Base-by-base conservation (phyloP, 2,113 vertebrate species). In the Psittacus erithacus region DNA sequence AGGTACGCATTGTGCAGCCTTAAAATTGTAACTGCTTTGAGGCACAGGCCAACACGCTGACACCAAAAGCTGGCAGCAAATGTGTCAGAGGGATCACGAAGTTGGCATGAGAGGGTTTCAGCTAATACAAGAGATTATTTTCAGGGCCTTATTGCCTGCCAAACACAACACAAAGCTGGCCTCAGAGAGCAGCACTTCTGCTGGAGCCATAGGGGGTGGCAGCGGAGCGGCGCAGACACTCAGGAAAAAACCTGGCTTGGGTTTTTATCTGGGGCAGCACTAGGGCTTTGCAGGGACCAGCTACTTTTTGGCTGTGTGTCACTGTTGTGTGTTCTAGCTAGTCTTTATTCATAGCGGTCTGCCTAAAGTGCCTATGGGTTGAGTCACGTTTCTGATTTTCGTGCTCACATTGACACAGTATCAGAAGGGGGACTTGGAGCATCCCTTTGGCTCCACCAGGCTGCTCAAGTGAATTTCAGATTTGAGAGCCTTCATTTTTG, bases 61-160 rank as follows among this genome's bases (percentile, higher is more conserved):
- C 96, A 96, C 96, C 59, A 1, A 92, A 16, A 92, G 77, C 89
- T 97, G 96, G 96, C 96, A 95, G 92, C 91, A 80, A 96, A 90
- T 46, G 93, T 89, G 91, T 67, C 95, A 91, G 92, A 92, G 86
- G 91, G 81, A 96, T 97, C 96, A 96, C 92, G 39, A 89, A 92
- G 95, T 13, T 97, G 96, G 96, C 96, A 96, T 89, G 70, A 63
- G 91, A 82, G 91, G 70, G 77, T 77, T 93, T 93, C 95, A 95
- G 91, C 95, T 96, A 96, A 96, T 92, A 93, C 91, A 97, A 94
- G 94, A 96, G 95, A 96, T 96, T 97, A 96, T 97, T 96, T 96
- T 97, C 95, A 82, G 95, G 88, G n/a, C 92, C 77, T 80, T 11
- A 0, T 1, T 63, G 88, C 6, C 2, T 96, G 96, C 96, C 96